Evolutionary conservation across 2,113 vertebrate species (phyloP), one percentile per base, ranked within the genome.

Genomic region (Scomber colias): DNA sequence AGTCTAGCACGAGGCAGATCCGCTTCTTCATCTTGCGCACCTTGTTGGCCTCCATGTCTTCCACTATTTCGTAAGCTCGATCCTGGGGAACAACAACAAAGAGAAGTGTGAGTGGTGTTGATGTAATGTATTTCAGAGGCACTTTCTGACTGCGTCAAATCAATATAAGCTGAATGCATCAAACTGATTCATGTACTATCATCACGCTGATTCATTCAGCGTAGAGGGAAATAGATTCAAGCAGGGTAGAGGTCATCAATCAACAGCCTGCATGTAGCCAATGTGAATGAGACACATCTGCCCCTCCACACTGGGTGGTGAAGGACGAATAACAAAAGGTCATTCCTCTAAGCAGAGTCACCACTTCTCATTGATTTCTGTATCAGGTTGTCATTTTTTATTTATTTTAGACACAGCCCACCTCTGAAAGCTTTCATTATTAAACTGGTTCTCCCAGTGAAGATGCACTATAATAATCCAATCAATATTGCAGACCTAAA

Each of bases 1-100:
- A 99, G 95, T 99, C 98, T 2, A 99, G 93, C 86, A 99, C 98
- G 0, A 99, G 96, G 83, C 98, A 99, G 94, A 99, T 98, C 7
- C 98, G 96, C 83, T 98, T 99, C 94, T 97, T 97, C 96, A 98
- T 97, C 88, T 96, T 97, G 11, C 96, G 96, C 50, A 96, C 94
- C 73, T 97, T 97, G 88, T 95, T 96, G 69, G 97, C 95, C 83
- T 99, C 97, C 0, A 92, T 71, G 68, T 98, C 97, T 87, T 99
- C 98, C 30, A 97, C 95, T 0, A 97, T 94, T 93, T 99, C 98
- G 72, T 96, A 98, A 45, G 98, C 97, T 61, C 97, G 96, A 87
- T 99, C 98, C 98, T 99, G 67, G 10, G 3, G 10, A 63, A 30
- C 3, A 45, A 54, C 19, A 66, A 77, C 2, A 27, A 48, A 60